phyloP scores from a whole-genome alignment of 35 echinoderm and acorn worm genomes.

The Anneissia japonica region DNA sequence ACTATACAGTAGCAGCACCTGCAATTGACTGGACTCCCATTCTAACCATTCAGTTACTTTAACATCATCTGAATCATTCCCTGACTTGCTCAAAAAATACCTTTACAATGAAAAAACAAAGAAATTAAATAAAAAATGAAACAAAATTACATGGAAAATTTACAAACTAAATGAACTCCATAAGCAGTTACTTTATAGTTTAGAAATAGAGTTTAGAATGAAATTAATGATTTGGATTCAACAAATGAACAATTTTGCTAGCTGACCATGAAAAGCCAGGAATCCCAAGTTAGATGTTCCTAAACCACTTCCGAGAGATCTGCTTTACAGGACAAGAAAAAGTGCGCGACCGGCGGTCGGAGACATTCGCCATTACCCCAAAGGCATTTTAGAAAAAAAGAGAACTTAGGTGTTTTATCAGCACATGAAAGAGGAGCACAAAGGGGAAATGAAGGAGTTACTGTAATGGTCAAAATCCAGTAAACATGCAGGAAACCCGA shows the following conservation, averaged over 20 bases:
- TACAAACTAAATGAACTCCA: not conserved
- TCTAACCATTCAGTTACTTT: conserved; percentile 65
- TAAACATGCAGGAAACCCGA: too few relatives aligned
- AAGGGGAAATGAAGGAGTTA: too few relatives aligned
- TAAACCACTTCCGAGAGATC: too few relatives aligned
- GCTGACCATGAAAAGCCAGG: too few relatives aligned
- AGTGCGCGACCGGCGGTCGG: too few relatives aligned
- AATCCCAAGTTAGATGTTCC: too few relatives aligned
- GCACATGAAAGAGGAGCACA: too few relatives aligned
- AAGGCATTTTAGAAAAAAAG: too few relatives aligned
- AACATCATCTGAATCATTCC: conserved; percentile 29
- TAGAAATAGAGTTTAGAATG: not conserved
- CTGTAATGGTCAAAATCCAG: too few relatives aligned
- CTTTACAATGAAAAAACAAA: conserved; percentile 19
- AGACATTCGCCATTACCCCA: too few relatives aligned
- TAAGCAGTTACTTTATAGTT: not conserved
- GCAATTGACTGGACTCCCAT: conserved; percentile 76
- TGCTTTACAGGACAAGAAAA: too few relatives aligned
- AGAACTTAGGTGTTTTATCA: too few relatives aligned
- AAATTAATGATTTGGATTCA: not conserved
- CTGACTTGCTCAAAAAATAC: conserved; percentile 40
- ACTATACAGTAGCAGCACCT: conserved; percentile 11
- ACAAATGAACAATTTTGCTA: not conserved
- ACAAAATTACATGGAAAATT: not conserved
- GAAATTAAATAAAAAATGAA: not conserved